Conservation (phyloP, 1,140 invertebrate genomes). For the Acromyrmex echinatior region DNA sequence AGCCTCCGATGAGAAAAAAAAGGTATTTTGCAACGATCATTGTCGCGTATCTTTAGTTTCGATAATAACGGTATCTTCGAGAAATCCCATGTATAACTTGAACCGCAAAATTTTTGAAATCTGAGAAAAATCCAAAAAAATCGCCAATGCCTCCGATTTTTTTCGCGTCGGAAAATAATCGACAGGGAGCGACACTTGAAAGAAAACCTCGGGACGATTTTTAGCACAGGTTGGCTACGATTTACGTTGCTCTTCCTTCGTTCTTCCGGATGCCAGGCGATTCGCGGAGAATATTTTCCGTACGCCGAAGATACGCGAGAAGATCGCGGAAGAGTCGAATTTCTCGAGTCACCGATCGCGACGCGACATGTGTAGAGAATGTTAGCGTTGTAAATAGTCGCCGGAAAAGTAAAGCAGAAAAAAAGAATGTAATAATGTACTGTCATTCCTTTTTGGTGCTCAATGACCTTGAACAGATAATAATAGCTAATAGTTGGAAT, state of each 20-base stretch:
- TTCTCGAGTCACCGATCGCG: conserved; percentile 62
- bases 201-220: conserved; percentile 66
- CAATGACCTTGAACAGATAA: conserved; percentile 61
- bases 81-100: background rate
- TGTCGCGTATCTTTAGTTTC: conserved; percentile 18
- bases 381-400: conserved; percentile 45
- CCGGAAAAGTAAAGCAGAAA: conserved; percentile 5
- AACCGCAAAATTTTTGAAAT: background rate
- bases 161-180: background rate
- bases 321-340: conserved; percentile 52
- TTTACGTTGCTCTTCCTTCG: conserved; percentile 71
- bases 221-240: conserved; percentile 54
- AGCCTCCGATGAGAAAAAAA: background rate
- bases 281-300: conserved; percentile 10
- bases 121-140: background rate
- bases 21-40: conserved; percentile 36
- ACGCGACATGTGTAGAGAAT: conserved; percentile 31
- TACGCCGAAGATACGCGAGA: background rate
- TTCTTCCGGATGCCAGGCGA: conserved; percentile 58
- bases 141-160: conserved; percentile 5
- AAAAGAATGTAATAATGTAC: conserved; percentile 47
- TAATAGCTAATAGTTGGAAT: conserved; percentile 55
- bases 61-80: conserved; percentile 34
- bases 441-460: conserved; percentile 62
- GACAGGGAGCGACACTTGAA: background rate